Evolutionary conservation across 2,797 vertebrate genomes (phyloP), one percentile per base, ranked within the genome.

Genomic region (Harpagifer antarcticus): DNA sequence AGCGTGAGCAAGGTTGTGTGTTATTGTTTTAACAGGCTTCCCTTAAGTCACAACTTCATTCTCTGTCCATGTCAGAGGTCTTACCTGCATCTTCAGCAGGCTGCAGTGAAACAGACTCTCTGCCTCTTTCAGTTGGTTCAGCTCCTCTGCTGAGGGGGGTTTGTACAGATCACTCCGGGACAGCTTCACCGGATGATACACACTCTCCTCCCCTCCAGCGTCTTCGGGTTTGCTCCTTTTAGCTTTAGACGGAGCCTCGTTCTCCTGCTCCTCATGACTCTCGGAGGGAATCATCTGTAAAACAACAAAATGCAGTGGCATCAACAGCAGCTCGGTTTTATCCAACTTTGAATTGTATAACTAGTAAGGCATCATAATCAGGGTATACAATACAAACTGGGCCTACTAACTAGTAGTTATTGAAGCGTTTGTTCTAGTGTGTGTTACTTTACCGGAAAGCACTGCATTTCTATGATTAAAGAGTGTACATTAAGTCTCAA

Each of bases 61-160:
- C 5, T 27, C 2, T 9, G 54, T 67, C 60, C 19, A 2, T 43
- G 17, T 57, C 16, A 23, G 23, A 23, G 7, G 23, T 72, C 84
- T 84, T 62, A 99, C 98, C 97, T 99, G 98, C 94, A 99, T 95
- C 74, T 97, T 97, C 14, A 99, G 95, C 66, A 99, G 92, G 83
- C 96, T 98, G 88, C 96, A 98, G 83, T 99, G 98, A 84, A 99
- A 99, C 23, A 98, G 93, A 71, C 94, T 97, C 83, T 99, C 98
- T 0, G 98, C 96, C 83, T 99, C 98, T 78, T 98, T 96, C 75
- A 99, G 93, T 78, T 94, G 96, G 87, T 93, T 97, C 2, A 99
- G 92, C 85, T 99, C 98, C 83, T 99, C 96, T 8, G 90, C 97
- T 20, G 97, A 97, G 0, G 97, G 97, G 0, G 97, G 95, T 88